A percentile compares a stretch with the other conserved stretches of the same genome.
Conservation (phyloP, 2,888 invertebrate species). For the Parnassius smintheus region DNA sequence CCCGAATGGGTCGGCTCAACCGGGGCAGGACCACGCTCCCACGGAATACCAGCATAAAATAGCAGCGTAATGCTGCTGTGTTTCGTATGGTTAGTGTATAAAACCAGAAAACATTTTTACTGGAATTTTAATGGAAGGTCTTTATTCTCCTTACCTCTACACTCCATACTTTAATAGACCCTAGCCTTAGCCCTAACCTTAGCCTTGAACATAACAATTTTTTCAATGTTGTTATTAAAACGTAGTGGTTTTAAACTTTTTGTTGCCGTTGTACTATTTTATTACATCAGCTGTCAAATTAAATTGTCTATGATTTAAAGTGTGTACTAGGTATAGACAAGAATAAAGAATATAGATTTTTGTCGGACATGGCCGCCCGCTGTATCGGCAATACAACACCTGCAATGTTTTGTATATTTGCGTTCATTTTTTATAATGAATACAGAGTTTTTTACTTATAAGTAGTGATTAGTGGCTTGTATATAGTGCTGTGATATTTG, state of each 20-base stretch:
- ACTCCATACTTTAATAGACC: too few species aligned
- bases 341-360: slow-evolving; percentile 78
- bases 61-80: too few species aligned
- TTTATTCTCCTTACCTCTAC: too few species aligned
- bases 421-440: slow-evolving; percentile 74
- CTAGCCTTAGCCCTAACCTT: too few species aligned
- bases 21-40: too few species aligned
- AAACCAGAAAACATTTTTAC: too few species aligned
- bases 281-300: slow-evolving; percentile 42
- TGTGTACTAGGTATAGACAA: slow-evolving; percentile 58
- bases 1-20: too few species aligned
- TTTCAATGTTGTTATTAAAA: slow-evolving; percentile 5
- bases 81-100: too few species aligned
- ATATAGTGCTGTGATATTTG: slow-evolving; percentile 82
- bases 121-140: too few species aligned
- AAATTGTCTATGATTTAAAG: slow-evolving; percentile 43
- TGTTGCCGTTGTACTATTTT: slow-evolving; percentile 6
- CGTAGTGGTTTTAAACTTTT: too few species aligned
- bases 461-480: slow-evolving; percentile 73
- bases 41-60: too few species aligned
- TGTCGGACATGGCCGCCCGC: slow-evolving; percentile 75
- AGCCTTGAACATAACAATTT: not conserved
- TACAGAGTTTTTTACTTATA: slow-evolving; percentile 72
- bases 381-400: slow-evolving; percentile 80
- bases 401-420: slow-evolving; percentile 79